Evolutionary conservation across 2,888 invertebrate species (phyloP).

Genomic region (Mesorhabditis spiculigera): DNA sequence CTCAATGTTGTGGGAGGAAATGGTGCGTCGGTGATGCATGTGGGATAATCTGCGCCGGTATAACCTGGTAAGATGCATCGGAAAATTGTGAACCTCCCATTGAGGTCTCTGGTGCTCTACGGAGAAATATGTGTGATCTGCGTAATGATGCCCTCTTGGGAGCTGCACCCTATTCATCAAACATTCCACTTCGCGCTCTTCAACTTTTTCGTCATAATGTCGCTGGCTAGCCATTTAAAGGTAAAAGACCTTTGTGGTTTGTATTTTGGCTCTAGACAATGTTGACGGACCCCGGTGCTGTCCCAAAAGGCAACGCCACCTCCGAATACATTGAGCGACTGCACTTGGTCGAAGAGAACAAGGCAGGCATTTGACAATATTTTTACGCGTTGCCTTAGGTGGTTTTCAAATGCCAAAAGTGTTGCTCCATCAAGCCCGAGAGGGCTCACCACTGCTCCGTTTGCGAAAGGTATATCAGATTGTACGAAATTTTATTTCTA

Average conservation of each 20-base stretch:
- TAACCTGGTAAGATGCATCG: constrained; percentile 63
- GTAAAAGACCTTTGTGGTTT: constrained; percentile 13
- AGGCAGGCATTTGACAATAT: not conserved
- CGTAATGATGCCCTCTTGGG: constrained; percentile 75
- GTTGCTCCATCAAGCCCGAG: constrained; percentile 91
- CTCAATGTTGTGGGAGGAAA: constrained; percentile 49
- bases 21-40: constrained; percentile 64
- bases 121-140: constrained; percentile 90
- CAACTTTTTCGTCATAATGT: constrained; percentile 78
- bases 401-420: constrained; percentile 88
- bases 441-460: constrained; percentile 83
- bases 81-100: not conserved
- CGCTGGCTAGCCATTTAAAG: constrained; percentile 78
- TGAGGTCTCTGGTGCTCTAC: constrained; percentile 72
- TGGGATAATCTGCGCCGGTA: constrained; percentile 77
- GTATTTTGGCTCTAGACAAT: constrained; percentile 30
- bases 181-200: constrained; percentile 80
- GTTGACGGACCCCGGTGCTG: constrained; percentile 73
- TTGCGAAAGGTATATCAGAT: constrained; percentile 63
- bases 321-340: constrained; percentile 90
- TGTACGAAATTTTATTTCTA: not conserved
- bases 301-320: constrained; percentile 89
- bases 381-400: constrained; percentile 65
- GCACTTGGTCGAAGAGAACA: constrained; percentile 56
- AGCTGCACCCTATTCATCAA: constrained; percentile 71